phyloP scores from a whole-genome alignment of 1,140 invertebrate species.

The Heliconius himera region DNA sequence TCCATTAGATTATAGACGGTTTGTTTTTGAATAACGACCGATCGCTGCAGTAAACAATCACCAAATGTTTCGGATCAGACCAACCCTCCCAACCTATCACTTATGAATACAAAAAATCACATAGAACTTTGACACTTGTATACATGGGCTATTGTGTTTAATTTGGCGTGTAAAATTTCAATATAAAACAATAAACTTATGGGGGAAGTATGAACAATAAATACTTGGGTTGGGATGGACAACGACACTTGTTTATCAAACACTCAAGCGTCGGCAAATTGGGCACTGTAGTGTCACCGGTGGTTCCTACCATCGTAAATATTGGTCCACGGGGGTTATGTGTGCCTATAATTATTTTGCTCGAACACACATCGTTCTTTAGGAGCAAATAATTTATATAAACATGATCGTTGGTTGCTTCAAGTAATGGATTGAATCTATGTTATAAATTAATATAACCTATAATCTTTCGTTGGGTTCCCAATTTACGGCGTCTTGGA shows the following conservation, averaged over 20 bases:
- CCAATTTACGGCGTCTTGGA: too few species aligned
- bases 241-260: constrained; percentile 56
- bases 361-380: neutral
- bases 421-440: neutral
- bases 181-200: constrained; percentile 1
- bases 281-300: constrained; percentile 43
- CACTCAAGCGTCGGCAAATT: constrained; percentile 50
- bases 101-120: neutral
- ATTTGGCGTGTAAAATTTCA: neutral
- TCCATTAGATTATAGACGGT: constrained; percentile 24
- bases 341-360: constrained; percentile 36
- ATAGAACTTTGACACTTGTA: neutral
- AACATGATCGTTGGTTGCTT: neutral
- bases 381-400: neutral
- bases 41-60: constrained; percentile 33
- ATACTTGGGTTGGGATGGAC: constrained; percentile 41
- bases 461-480: neutral
- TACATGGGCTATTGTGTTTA: neutral
- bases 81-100: constrained; percentile 20
- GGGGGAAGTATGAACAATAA: constrained; percentile 50
- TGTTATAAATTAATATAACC: neutral
- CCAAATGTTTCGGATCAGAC: constrained; percentile 49
- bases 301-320: constrained; percentile 30
- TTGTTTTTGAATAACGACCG: constrained; percentile 36
- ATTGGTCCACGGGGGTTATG: constrained; percentile 29